phyloP scores from a whole-genome alignment of 2,888 invertebrate genomes.

The Ophioninae sp. region DNA sequence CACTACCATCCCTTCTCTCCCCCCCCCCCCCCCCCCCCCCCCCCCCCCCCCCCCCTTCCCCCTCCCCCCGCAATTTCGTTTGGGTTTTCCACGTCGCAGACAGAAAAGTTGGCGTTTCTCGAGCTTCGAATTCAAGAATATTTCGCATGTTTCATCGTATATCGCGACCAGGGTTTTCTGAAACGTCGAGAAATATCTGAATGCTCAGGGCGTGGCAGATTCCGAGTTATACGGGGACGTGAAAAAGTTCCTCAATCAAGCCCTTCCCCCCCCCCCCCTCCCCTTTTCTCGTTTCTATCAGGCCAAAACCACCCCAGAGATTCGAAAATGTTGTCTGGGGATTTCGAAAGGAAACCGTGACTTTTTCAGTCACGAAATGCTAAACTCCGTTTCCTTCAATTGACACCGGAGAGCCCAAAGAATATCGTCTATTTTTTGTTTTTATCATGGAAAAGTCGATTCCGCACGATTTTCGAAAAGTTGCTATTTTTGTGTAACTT shows the following conservation, averaged over 20 bases:
- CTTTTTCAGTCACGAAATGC: constrained; percentile 18
- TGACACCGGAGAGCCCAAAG: constrained; percentile 2
- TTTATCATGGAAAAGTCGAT: background rate
- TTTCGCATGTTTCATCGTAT: background rate
- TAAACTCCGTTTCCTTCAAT: constrained; percentile 8
- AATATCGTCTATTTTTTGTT: background rate
- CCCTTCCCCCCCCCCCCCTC: background rate
- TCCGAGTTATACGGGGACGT: background rate
- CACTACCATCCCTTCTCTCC: background rate
- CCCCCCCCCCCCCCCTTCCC: too few relatives aligned
- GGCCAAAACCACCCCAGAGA: background rate
- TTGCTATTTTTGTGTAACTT: too few relatives aligned
- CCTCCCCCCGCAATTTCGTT: background rate
- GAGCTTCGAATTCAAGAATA: constrained; percentile 3
- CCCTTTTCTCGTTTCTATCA: too few relatives aligned
- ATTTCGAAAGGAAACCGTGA: constrained; percentile 22
- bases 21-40: too few relatives aligned
- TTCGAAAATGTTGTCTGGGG: background rate
- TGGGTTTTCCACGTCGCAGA: background rate
- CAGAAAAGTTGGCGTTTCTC: background rate
- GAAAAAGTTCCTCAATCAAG: background rate
- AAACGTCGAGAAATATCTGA: constrained; percentile 6
- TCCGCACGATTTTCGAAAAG: background rate
- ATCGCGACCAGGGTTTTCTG: background rate
- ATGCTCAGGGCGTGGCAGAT: constrained; percentile 24